A percentile compares a stretch with the other conserved stretches of the same genome.
These are phyloP conservation scores for Aviceda subcristata DNA, from an alignment of 2,113 vertebrate genomes.

Conservation along the genomic window DNA sequence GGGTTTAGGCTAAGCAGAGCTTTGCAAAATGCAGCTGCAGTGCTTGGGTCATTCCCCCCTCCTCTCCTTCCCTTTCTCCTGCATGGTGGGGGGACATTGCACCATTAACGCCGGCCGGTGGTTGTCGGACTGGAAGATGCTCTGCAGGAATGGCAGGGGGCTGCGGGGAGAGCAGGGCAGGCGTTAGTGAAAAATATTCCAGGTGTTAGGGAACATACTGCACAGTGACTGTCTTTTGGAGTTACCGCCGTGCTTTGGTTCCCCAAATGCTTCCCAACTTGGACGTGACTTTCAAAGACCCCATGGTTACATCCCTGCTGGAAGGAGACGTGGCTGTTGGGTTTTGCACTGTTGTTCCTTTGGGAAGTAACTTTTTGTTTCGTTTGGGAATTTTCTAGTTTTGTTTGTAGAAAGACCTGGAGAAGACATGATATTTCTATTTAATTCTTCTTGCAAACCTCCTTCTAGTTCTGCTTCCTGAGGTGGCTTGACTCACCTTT, in stretches of 20 bases:
- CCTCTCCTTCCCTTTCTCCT: not conserved
- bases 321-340: not conserved
- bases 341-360: not conserved
- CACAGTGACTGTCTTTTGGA: not conserved
- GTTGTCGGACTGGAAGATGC: not conserved
- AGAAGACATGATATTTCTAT: accelerated
- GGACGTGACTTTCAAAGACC: not conserved
- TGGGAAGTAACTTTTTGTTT: not conserved
- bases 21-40: not conserved
- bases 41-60: not conserved
- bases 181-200: not conserved
- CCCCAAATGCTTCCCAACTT: not conserved
- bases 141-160: not conserved
- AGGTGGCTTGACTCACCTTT: not conserved
- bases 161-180: not conserved
- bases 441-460: not conserved
- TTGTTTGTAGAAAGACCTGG: not conserved
- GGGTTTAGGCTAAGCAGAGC: not conserved
- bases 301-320: not conserved
- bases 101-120: accelerated
- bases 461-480: not conserved
- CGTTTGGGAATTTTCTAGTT: not conserved
- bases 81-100: accelerated
- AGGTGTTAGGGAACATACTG: not conserved
- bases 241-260: not conserved